Percentiles rank a stretch among this genome's conserved stretches.
Conservation (phyloP, 1,140 invertebrate species). For the Coelopa frigida region DNA sequence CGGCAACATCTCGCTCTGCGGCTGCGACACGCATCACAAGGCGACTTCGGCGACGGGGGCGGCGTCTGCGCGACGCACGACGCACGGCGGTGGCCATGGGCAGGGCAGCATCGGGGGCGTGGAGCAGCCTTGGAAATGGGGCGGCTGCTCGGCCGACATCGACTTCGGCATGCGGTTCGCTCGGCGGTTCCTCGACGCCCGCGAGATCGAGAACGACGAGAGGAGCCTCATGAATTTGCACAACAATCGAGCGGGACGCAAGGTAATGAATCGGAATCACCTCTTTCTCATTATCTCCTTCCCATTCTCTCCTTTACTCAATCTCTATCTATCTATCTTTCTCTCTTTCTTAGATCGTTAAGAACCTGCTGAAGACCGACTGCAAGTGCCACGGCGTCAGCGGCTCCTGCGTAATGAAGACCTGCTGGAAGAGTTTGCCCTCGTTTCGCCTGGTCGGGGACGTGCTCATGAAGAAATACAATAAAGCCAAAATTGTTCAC, state of each 20-base stretch:
- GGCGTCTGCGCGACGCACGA: slow-evolving; percentile 10
- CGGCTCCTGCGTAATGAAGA: slow-evolving; percentile 88
- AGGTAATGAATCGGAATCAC: slow-evolving; percentile 53
- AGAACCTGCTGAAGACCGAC: slow-evolving; percentile 69
- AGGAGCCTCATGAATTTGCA: slow-evolving; percentile 93
- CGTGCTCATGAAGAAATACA: slow-evolving; percentile 75
- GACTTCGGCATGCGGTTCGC: slow-evolving; percentile 70
- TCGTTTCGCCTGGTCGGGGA: slow-evolving; percentile 78
- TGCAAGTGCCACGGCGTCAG: slow-evolving; percentile 97
- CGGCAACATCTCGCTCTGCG: slow-evolving; percentile 81
- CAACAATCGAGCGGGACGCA: slow-evolving; percentile 90
- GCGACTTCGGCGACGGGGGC: slow-evolving; percentile 5
- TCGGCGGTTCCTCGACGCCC: slow-evolving; percentile 73
- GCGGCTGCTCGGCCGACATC: slow-evolving; percentile 78
- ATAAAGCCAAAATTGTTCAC: slow-evolving; percentile 68
- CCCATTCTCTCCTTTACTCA: neutral
- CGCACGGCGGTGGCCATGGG: slow-evolving; percentile 13
- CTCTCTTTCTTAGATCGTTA: slow-evolving; percentile 64
- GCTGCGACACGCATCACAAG: slow-evolving; percentile 58
- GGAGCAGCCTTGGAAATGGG: slow-evolving; percentile 69
- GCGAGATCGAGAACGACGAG: slow-evolving; percentile 73
- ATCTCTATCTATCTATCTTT: neutral
- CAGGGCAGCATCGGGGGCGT: neutral
- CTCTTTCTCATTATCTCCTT: neutral
- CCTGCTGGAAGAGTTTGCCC: slow-evolving; percentile 88